A percentile compares a stretch with the other conserved stretches of the same genome.
These are phyloP conservation scores for Rapana venosa DNA, from an alignment of 2,888 invertebrate genomes.

Conservation along the genomic window DNA sequence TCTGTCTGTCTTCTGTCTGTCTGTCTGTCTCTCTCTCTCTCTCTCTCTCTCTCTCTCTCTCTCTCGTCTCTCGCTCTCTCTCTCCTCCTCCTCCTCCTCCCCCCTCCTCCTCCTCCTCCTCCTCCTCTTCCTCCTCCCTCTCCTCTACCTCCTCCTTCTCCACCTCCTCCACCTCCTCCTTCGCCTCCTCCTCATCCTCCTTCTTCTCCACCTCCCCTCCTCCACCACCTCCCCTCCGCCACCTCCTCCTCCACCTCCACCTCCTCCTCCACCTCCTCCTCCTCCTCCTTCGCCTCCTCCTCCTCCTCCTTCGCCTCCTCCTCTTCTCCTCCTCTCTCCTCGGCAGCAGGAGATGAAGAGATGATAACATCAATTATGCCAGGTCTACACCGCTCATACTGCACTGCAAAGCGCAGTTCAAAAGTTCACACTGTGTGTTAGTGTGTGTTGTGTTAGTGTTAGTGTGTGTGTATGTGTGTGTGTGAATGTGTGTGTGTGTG, in stretches of 20 bases:
- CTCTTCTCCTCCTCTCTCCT: neutral
- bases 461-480: too few species aligned
- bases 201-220: neutral
- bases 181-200: neutral
- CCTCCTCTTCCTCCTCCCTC: neutral
- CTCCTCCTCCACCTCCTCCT: neutral
- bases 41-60: neutral
- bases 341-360: neutral
- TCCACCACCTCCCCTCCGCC: neutral
- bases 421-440: too few species aligned
- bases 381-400: too few species aligned
- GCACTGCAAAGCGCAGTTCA: too few species aligned
- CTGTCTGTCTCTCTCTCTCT: neutral
- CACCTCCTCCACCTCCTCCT: neutral
- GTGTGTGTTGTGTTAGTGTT: neutral
- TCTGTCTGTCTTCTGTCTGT: neutral
- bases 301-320: neutral
- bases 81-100: neutral
- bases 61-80: neutral
- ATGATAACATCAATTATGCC: too few species aligned
- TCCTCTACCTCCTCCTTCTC: neutral
- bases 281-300: neutral
- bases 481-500: too few species aligned
- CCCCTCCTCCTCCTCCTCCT: neutral
- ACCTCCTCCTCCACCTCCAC: neutral